phyloP scores from a whole-genome alignment of 2,113 vertebrate genomes.

The Natator depressus region DNA sequence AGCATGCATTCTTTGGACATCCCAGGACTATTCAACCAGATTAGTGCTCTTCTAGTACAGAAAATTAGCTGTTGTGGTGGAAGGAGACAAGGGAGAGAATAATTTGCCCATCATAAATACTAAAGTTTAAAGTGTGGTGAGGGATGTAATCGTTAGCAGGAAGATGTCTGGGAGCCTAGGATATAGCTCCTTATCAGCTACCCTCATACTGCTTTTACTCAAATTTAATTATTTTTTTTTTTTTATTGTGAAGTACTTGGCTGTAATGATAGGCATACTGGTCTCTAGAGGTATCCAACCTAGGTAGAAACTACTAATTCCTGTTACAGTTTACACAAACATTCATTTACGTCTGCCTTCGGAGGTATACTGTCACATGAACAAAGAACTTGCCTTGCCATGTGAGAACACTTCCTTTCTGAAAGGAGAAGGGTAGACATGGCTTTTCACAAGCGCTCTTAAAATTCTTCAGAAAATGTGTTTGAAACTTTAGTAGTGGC shows the following conservation, averaged over 20 bases:
- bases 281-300: not conserved
- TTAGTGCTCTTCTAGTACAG: not conserved
- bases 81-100: not conserved
- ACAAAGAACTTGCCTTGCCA: no score
- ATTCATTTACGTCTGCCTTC: not conserved
- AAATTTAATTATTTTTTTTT: not conserved
- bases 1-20: not conserved
- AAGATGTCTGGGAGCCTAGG: not conserved
- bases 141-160: not conserved
- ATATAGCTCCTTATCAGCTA: not conserved
- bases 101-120: not conserved
- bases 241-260: not conserved
- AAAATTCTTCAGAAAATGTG: not conserved
- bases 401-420: not conserved
- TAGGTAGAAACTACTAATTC: not conserved
- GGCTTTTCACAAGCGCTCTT: not conserved
- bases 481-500: not conserved
- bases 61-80: not conserved
- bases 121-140: rapidly evolving
- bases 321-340: not conserved
- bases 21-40: not conserved
- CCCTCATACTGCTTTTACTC: not conserved
- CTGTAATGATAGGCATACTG: not conserved
- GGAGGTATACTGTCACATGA: not conserved
- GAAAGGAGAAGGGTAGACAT: not conserved